phyloP scores from a whole-genome alignment of 2,113 vertebrate genomes.

The Sula dactylatra region DNA sequence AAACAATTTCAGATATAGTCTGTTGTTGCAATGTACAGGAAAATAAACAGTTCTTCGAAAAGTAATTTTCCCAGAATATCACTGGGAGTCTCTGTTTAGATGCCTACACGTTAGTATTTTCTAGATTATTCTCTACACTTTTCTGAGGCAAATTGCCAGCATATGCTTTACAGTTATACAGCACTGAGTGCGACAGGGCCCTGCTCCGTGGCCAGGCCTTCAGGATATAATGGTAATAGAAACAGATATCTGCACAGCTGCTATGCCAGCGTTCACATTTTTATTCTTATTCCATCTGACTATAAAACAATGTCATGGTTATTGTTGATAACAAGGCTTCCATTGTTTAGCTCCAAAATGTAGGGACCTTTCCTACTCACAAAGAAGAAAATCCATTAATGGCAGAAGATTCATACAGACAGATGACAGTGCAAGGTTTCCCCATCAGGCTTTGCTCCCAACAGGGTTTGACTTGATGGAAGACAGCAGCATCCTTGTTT shows the following conservation, averaged over 20 bases:
- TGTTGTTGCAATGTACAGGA: neutral
- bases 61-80: neutral
- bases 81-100: neutral
- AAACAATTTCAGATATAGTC: neutral
- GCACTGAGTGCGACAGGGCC: neutral
- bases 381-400: neutral
- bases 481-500: neutral
- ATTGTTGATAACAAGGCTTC: neutral
- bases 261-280: neutral
- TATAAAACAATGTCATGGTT: neutral
- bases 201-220: neutral
- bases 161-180: neutral
- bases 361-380: neutral
- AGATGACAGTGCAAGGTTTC: accelerated
- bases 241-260: neutral
- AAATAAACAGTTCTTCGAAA: neutral
- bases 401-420: neutral
- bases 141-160: neutral
- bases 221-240: neutral
- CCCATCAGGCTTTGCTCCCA: neutral
- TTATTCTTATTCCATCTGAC: neutral
- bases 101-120: neutral
- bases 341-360: neutral
- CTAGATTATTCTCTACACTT: neutral
- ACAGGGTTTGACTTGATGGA: neutral